Evolutionary conservation across 2,797 vertebrate genomes (phyloP).

Genomic region (Lepilemur septentrionalis): DNA sequence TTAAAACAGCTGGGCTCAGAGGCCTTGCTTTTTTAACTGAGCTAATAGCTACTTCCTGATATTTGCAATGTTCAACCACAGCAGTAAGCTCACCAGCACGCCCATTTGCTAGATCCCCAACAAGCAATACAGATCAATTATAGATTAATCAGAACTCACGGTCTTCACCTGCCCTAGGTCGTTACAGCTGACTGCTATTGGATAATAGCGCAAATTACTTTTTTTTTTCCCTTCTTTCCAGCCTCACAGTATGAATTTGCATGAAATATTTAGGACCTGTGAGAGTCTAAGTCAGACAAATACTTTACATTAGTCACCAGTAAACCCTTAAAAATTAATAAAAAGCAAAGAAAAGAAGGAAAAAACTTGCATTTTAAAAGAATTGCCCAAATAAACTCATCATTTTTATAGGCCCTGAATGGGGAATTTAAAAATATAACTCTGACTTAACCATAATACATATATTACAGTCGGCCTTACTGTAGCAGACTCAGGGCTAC

Average conservation of each 20-base stretch:
- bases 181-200: background rate
- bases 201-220: background rate
- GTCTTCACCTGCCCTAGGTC: background rate
- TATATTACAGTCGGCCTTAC: background rate
- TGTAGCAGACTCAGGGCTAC: background rate
- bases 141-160: background rate
- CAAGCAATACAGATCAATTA: background rate
- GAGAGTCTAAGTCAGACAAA: slow-evolving; percentile 8
- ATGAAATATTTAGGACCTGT: background rate
- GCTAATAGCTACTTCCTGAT: background rate
- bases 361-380: background rate
- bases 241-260: background rate
- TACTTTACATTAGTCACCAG: background rate
- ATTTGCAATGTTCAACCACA: background rate
- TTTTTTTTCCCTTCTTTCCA: background rate
- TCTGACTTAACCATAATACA: background rate
- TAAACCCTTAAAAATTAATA: slow-evolving; percentile 43
- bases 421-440: slow-evolving; percentile 1
- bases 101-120: background rate
- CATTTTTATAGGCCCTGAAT: background rate
- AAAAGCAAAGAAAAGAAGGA: background rate
- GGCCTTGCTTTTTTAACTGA: background rate
- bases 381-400: slow-evolving; percentile 22
- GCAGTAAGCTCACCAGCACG: background rate
- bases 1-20: background rate